A percentile compares a stretch with the other conserved stretches of the same genome.
These are phyloP conservation scores for Nebria brevicollis DNA, from an alignment of 2,888 invertebrate genomes.

Conservation along the genomic window DNA sequence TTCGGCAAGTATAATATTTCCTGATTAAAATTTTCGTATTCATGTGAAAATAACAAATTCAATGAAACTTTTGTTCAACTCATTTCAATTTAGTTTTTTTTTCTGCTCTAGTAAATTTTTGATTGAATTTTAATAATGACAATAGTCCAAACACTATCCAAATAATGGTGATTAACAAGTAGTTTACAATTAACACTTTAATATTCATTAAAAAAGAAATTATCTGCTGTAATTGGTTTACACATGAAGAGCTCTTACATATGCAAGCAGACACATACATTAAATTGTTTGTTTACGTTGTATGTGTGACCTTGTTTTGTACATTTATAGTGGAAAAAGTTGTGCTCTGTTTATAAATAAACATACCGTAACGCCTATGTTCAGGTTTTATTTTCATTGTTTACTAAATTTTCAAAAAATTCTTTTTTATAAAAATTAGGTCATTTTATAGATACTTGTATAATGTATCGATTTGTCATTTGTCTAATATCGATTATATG, in stretches of 20 bases:
- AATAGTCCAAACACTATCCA: not conserved
- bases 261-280: not conserved
- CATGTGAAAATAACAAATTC: too few relatives aligned
- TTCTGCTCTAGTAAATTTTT: not conserved
- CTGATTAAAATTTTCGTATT: too few relatives aligned
- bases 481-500: not conserved
- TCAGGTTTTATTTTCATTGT: constrained; percentile 9
- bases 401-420: not conserved
- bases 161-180: not conserved
- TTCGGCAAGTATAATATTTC: too few relatives aligned
- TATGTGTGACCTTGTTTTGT: constrained; percentile 5
- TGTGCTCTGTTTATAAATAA: constrained; percentile 6
- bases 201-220: not conserved
- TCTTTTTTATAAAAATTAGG: not conserved
- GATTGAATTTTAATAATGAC: not conserved
- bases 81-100: too few relatives aligned
- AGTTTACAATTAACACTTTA: not conserved
- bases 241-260: not conserved
- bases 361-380: constrained; percentile 7
- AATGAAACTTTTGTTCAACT: too few relatives aligned
- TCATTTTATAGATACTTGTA: not conserved
- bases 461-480: constrained; percentile 6
- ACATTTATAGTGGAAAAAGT: constrained; percentile 12
- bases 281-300: not conserved
- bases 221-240: not conserved